phyloP scores from a whole-genome alignment of 2,113 vertebrate genomes.

The Falco punctatus region DNA sequence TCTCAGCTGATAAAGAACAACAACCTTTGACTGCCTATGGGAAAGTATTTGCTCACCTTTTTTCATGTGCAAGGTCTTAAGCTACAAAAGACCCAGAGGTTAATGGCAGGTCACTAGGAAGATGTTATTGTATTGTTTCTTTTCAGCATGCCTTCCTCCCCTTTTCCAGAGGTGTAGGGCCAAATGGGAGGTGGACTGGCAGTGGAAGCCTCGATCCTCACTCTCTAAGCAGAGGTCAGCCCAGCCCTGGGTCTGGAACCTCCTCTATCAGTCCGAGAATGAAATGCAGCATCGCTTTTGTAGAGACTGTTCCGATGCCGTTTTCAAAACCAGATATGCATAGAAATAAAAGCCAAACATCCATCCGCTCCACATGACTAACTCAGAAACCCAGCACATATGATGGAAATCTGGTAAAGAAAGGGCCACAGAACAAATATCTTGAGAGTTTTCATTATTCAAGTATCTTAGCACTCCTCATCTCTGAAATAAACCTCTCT shows the following conservation, averaged over 20 bases:
- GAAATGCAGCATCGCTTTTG: rapidly evolving
- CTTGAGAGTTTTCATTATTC: background rate
- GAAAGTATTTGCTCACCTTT: background rate
- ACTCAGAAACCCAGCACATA: background rate
- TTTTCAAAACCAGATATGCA: background rate
- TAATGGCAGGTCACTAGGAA: background rate
- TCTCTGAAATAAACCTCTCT: background rate
- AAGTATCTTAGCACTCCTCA: background rate
- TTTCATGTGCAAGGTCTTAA: background rate
- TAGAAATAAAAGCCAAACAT: background rate
- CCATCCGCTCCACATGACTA: rapidly evolving
- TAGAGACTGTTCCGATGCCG: background rate
- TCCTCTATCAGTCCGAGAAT: rapidly evolving
- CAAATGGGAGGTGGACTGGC: background rate
- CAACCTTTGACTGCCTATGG: background rate
- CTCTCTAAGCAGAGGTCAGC: background rate
- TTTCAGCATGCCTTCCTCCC: background rate
- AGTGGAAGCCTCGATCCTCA: background rate
- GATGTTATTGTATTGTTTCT: background rate
- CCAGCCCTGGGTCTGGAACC: background rate
- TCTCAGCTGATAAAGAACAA: background rate
- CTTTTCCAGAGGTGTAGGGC: background rate
- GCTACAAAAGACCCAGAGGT: background rate
- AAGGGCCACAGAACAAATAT: background rate
- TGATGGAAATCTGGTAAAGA: background rate